Conservation (phyloP, 2,888 invertebrate genomes). For the Allolobophora icterica region DNA sequence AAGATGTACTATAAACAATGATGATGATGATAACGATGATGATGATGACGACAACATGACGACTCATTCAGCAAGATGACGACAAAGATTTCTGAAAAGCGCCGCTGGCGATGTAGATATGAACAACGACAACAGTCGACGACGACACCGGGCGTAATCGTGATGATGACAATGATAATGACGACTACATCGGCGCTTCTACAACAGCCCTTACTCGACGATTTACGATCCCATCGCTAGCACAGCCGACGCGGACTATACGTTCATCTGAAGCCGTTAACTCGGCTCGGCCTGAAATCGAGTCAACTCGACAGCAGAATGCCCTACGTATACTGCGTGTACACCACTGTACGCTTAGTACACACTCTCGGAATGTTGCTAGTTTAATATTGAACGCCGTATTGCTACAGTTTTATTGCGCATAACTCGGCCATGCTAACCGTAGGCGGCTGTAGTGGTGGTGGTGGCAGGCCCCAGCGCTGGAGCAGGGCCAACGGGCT, state of each 20-base stretch:
- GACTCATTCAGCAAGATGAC: neutral
- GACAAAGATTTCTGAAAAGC: neutral
- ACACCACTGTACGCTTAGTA: neutral
- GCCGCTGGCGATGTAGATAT: neutral
- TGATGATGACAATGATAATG: constrained; percentile 17
- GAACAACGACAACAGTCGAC: neutral
- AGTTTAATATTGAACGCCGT: constrained; percentile 23
- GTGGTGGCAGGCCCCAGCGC: neutral
- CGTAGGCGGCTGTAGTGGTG: neutral
- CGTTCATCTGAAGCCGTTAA: neutral
- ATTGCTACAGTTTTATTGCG: neutral
- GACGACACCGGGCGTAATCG: neutral
- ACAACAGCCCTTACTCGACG: neutral
- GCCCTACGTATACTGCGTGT: neutral
- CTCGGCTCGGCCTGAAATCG: neutral
- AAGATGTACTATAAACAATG: neutral
- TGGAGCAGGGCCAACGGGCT: neutral
- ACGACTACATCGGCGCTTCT: neutral
- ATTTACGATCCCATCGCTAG: neutral
- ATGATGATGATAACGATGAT: no score
- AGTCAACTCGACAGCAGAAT: neutral
- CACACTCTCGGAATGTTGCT: neutral
- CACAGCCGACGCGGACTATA: neutral
- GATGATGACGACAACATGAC: neutral
- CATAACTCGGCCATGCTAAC: neutral